A percentile compares a stretch with the other conserved stretches of the same genome.
These are phyloP conservation scores for Coleophora deauratella DNA, from an alignment of 2,888 invertebrate species.

Conservation along the genomic window DNA sequence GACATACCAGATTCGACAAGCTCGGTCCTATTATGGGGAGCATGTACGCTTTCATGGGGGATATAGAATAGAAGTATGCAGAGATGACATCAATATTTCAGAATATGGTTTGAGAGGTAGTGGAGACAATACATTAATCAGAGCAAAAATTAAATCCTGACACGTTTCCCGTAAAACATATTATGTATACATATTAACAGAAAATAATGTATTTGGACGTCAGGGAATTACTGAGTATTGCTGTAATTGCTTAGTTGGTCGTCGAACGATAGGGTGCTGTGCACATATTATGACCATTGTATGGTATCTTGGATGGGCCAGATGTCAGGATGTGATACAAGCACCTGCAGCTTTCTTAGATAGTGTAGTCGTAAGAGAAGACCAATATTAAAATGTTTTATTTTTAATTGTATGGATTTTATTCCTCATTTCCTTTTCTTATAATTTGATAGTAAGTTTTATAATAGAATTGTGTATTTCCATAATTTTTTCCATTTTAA, in stretches of 20 bases:
- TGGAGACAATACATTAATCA: constrained; percentile 1
- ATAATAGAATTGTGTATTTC: too few relatives aligned
- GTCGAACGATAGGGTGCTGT: constrained; percentile 12
- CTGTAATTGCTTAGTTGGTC: constrained; percentile 12
- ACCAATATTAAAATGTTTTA: neutral
- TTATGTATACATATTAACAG: constrained; percentile 8
- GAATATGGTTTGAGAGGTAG: constrained; percentile 1
- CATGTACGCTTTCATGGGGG: constrained; percentile 1
- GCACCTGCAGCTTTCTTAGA: neutral
- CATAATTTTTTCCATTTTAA: too few relatives aligned
- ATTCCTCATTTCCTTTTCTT: too few relatives aligned
- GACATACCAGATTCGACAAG: constrained; percentile 11
- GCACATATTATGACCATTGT: constrained; percentile 13
- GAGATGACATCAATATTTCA: neutral
- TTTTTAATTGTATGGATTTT: too few relatives aligned
- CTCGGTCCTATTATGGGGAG: constrained; percentile 12
- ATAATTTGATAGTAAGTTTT: too few relatives aligned
- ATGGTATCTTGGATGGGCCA: constrained; percentile 13
- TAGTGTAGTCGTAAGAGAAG: neutral
- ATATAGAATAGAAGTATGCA: constrained; percentile 2
- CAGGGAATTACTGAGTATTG: constrained; percentile 8
- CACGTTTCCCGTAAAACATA: constrained; percentile 10
- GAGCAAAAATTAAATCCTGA: constrained; percentile 6
- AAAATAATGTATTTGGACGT: neutral
- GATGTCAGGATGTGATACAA: constrained; percentile 1